These are phyloP conservation scores for Stegostoma tigrinum DNA, from an alignment of 2,113 vertebrate species.

Conservation along the genomic window DNA sequence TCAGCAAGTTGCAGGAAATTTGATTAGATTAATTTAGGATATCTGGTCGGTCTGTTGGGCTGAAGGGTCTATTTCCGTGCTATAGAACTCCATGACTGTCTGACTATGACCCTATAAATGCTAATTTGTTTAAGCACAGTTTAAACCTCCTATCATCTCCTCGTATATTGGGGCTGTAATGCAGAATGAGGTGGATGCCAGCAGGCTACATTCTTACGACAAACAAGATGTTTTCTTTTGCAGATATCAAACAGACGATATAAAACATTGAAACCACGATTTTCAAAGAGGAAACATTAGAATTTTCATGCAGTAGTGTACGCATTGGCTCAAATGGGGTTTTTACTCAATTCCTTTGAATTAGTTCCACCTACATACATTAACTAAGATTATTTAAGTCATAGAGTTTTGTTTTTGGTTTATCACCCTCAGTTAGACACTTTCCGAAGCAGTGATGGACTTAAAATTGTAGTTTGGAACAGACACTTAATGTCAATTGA, in stretches of 20 bases:
- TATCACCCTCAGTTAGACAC: background rate
- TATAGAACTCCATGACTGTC: too few relatives aligned
- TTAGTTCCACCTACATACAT: background rate
- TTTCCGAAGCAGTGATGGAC: background rate
- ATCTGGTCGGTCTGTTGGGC: too few relatives aligned
- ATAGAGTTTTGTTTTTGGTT: background rate
- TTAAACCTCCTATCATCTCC: background rate
- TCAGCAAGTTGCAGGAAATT: background rate
- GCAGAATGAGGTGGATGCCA: background rate
- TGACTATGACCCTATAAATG: background rate
- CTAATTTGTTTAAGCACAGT: background rate
- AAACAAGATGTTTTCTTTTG: background rate
- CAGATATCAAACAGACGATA: too few relatives aligned
- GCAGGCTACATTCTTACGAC: background rate
- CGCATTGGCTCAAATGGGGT: background rate
- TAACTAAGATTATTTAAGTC: background rate
- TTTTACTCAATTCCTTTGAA: background rate
- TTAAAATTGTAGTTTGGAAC: background rate
- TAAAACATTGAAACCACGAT: background rate
- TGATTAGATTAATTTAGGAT: too few relatives aligned
- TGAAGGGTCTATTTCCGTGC: too few relatives aligned
- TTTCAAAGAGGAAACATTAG: background rate
- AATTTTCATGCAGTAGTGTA: background rate
- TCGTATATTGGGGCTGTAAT: background rate
- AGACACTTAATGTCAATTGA: background rate